Conservation (phyloP, 1,140 invertebrate species). For the Calosoma granatense region DNA sequence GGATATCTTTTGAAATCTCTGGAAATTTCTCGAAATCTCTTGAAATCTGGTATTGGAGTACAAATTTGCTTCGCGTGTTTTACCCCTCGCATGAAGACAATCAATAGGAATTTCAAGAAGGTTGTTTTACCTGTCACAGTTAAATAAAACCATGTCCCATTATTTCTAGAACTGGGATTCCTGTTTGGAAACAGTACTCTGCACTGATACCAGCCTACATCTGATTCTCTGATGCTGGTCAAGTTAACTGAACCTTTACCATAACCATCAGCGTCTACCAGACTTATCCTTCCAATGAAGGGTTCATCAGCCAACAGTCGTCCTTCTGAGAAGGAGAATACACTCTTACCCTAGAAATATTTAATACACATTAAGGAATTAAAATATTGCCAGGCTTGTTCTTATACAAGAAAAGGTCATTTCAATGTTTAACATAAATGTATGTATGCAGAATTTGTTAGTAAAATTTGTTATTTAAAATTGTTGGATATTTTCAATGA, state of each 20-base stretch:
- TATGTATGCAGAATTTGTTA: neutral
- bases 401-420: too few species aligned
- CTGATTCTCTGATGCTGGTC: constrained; percentile 77
- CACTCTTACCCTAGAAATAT: constrained; percentile 49
- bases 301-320: constrained; percentile 54
- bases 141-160: constrained; percentile 82
- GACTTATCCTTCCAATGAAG: constrained; percentile 63
- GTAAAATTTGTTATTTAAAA: too few species aligned
- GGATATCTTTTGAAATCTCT: too few species aligned
- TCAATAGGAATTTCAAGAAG: too few species aligned
- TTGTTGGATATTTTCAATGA: too few species aligned
- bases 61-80: too few species aligned
- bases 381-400: too few species aligned
- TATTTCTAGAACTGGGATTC: constrained; percentile 66
- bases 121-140: constrained; percentile 74
- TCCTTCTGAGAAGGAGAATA: constrained; percentile 75
- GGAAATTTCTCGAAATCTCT: too few species aligned
- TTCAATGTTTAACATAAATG: neutral
- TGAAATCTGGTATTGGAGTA: too few species aligned
- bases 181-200: constrained; percentile 80
- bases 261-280: constrained; percentile 41
- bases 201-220: constrained; percentile 89
- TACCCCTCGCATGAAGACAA: too few species aligned
- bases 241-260: constrained; percentile 79
- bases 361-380: constrained; percentile 6